phyloP scores from a whole-genome alignment of 1,140 invertebrate species.

The Pseudoatta argentina region DNA sequence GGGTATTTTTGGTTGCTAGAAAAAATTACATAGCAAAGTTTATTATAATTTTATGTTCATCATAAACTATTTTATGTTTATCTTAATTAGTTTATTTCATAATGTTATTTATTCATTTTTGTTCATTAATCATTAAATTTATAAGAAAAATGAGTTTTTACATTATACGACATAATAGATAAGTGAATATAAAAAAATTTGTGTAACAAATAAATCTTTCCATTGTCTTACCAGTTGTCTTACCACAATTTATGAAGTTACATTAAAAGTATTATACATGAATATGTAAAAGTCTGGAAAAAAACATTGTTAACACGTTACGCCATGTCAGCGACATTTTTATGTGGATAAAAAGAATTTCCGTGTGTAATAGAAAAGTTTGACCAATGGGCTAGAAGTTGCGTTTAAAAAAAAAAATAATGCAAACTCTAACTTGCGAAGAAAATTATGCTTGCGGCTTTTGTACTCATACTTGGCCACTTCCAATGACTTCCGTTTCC shows the following conservation, averaged over 20 bases:
- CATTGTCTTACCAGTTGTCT: background rate
- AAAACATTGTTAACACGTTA: conserved; percentile 11
- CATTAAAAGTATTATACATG: conserved; percentile 25
- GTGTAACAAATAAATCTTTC: background rate
- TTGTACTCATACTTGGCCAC: conserved; percentile 57
- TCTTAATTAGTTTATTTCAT: background rate
- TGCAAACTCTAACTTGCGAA: conserved; percentile 54
- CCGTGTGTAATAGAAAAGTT: conserved; percentile 49
- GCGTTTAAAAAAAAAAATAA: conserved; percentile 39
- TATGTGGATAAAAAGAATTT: conserved; percentile 14
- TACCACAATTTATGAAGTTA: background rate
- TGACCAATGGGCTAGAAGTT: background rate
- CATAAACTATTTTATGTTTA: background rate
- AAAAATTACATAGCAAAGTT: background rate
- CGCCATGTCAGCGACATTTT: conserved; percentile 18
- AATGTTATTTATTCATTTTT: background rate
- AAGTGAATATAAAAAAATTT: too few relatives aligned
- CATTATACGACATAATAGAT: too few relatives aligned
- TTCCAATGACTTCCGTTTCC: conserved; percentile 76
- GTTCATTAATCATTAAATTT: background rate
- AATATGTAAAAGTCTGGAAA: conserved; percentile 13
- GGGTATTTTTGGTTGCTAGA: background rate
- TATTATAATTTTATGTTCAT: background rate
- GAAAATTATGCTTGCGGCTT: conserved; percentile 68
- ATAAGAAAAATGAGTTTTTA: background rate